Conservation (phyloP, 2,888 invertebrate genomes). For the Ichneumon xanthorius region DNA sequence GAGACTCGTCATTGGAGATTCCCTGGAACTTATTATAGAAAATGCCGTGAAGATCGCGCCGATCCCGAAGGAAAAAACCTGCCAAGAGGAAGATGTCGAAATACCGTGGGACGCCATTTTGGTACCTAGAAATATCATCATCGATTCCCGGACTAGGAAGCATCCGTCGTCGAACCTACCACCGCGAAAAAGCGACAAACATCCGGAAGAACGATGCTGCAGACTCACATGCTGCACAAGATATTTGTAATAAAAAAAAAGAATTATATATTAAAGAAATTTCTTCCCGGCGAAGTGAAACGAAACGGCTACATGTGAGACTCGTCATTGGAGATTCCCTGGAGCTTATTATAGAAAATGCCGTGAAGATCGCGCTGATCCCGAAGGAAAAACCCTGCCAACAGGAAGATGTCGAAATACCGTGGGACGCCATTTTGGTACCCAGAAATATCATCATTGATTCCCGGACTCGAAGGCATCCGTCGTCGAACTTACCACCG, state of each 20-base stretch:
- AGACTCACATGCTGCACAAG: too few relatives aligned
- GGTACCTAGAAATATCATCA: slow-evolving; percentile 76
- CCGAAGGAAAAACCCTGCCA: slow-evolving; percentile 69
- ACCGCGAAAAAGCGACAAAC: slow-evolving; percentile 15
- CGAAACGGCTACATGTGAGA: slow-evolving; percentile 69
- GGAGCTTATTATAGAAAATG: slow-evolving; percentile 73
- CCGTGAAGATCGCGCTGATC: slow-evolving; percentile 70
- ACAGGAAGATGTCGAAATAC: slow-evolving; percentile 77
- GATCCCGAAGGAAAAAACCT: slow-evolving; percentile 65
- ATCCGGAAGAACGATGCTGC: slow-evolving; percentile 10
- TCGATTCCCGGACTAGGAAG: slow-evolving; percentile 69
- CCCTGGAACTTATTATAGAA: slow-evolving; percentile 76
- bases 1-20: slow-evolving; percentile 78
- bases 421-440: slow-evolving; percentile 79
- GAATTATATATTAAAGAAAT: too few relatives aligned
- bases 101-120: slow-evolving; percentile 80
- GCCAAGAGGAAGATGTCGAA: slow-evolving; percentile 74
- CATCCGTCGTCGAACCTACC: slow-evolving; percentile 73
- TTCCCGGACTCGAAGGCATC: slow-evolving; percentile 71
- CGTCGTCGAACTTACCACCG: slow-evolving; percentile 67
- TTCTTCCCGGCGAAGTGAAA: slow-evolving; percentile 20
- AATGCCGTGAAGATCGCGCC: slow-evolving; percentile 71
- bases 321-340: slow-evolving; percentile 78
- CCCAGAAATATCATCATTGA: slow-evolving; percentile 76
- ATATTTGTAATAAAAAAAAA: too few relatives aligned